Conservation (phyloP, 2,797 vertebrate genomes). For the Myripristis murdjan region DNA sequence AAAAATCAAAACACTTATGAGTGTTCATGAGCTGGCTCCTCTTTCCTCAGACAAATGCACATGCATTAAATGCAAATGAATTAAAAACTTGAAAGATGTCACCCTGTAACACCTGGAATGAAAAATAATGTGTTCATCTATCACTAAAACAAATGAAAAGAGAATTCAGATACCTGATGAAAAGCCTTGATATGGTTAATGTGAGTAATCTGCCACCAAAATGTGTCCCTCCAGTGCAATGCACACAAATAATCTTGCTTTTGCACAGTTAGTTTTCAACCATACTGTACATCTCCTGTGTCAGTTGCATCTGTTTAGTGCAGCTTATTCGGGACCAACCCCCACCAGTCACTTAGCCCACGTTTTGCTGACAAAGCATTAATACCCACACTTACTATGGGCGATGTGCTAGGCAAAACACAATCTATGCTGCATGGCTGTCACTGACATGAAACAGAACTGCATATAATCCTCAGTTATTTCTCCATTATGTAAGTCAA, state of each 20-base stretch:
- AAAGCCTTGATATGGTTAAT: not conserved
- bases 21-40: no score
- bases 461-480: not conserved
- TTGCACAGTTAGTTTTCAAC: not conserved
- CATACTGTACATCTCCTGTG: not conserved
- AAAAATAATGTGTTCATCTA: not conserved
- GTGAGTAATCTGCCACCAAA: not conserved
- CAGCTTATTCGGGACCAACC: not conserved
- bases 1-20: no score
- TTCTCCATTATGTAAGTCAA: no score
- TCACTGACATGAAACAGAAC: not conserved
- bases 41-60: no score
- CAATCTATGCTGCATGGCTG: not conserved
- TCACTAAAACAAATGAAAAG: not conserved
- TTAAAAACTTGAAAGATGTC: not conserved
- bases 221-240: not conserved
- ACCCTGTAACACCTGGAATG: not conserved
- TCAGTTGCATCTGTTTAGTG: not conserved
- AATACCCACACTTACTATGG: not conserved
- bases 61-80: no score
- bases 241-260: not conserved
- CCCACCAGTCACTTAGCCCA: not conserved
- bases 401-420: constrained; percentile 3
- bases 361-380: constrained; percentile 12
- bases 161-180: not conserved